phyloP scores from a whole-genome alignment of 1,140 invertebrate genomes.

The Protaetia brevitarsis region DNA sequence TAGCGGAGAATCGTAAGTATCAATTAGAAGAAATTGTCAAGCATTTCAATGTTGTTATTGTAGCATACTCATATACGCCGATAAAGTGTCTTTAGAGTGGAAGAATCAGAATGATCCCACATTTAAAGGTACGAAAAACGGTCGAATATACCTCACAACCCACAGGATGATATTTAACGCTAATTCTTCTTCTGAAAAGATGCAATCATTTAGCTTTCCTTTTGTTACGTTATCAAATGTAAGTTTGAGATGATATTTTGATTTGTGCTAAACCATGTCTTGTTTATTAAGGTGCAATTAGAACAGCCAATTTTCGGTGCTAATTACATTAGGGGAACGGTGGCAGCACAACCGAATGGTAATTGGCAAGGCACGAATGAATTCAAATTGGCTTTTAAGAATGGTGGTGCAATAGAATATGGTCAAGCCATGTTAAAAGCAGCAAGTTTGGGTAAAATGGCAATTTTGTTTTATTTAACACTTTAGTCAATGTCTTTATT shows the following conservation, averaged over 20 bases:
- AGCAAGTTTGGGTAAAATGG: conserved; percentile 78
- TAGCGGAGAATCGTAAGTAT: conserved; percentile 84
- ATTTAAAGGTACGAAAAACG: conserved; percentile 82
- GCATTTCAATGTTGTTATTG: conserved; percentile 41
- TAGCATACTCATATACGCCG: conserved; percentile 91
- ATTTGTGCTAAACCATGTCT: not conserved
- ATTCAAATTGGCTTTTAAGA: conserved; percentile 93
- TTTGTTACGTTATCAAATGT: conserved; percentile 86
- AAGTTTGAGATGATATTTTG: conserved; percentile 44
- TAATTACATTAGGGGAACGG: conserved; percentile 95
- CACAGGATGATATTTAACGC: conserved; percentile 91
- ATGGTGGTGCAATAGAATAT: conserved; percentile 97
- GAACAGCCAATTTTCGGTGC: conserved; percentile 98
- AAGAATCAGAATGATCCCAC: conserved; percentile 67
- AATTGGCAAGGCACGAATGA: conserved; percentile 91
- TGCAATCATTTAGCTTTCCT: conserved; percentile 95
- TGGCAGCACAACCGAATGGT: conserved; percentile 87
- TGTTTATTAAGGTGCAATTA: conserved; percentile 70
- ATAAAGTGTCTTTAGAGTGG: conserved; percentile 86
- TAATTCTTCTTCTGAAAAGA: conserved; percentile 69
- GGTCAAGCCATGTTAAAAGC: conserved; percentile 92
- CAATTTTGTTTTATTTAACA: not conserved
- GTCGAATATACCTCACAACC: conserved; percentile 90
- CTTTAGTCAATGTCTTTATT: not conserved
- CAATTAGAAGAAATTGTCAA: conserved; percentile 19